Evolutionary conservation across 2,888 invertebrate species (phyloP).

Genomic region (Caenorhabditis sp.): DNA sequence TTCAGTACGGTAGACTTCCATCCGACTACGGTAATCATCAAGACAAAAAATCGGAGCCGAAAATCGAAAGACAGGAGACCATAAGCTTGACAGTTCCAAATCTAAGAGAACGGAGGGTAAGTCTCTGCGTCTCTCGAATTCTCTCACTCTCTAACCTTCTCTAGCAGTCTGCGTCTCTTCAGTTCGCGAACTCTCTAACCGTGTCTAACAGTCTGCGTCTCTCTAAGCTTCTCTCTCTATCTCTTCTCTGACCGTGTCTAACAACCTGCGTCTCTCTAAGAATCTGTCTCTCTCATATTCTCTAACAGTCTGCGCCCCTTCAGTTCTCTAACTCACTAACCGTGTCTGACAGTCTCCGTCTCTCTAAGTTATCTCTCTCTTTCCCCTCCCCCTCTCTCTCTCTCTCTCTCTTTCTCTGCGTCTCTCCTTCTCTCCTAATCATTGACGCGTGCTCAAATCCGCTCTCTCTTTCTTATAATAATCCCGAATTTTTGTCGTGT

Average conservation of each 20-base stretch:
- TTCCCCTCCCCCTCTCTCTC: too few species aligned
- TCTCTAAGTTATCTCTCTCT: too few species aligned
- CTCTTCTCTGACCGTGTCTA: not conserved
- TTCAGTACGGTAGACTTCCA: conserved; percentile 24
- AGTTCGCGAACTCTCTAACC: not conserved
- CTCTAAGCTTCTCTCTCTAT: too few species aligned
- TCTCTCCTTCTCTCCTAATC: not conserved
- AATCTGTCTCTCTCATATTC: conserved; percentile 3
- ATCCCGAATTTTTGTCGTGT: not conserved
- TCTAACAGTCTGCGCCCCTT: not conserved
- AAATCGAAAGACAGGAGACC: not conserved
- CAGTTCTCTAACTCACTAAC: not conserved
- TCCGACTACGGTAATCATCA: conserved; percentile 6
- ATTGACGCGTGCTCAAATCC: not conserved
- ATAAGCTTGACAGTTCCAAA: conserved; percentile 12
- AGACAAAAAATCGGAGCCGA: not conserved
- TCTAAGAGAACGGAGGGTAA: conserved; percentile 20
- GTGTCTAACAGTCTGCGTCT: not conserved
- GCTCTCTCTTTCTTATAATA: not conserved
- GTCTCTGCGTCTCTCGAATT: not conserved
- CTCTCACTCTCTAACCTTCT: conserved; percentile 6
- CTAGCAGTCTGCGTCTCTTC: not conserved
- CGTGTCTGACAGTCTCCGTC: not conserved
- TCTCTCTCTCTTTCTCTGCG: not conserved
- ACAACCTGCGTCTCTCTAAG: not conserved